These are phyloP conservation scores for Torymus auratus DNA, from an alignment of 2,888 invertebrate species.

Conservation along the genomic window DNA sequence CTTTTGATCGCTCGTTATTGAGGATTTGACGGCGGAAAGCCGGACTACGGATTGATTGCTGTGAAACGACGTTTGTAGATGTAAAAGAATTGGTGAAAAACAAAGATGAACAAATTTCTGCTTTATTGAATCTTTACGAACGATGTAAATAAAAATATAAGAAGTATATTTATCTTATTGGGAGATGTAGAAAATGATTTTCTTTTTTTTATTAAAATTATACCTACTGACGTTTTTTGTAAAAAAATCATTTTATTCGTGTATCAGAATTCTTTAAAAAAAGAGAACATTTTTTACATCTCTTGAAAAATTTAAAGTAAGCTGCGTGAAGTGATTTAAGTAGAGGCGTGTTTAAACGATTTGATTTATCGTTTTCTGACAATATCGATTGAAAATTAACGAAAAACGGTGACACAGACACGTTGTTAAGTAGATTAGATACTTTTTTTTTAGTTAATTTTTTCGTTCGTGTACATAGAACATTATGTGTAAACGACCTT, in stretches of 20 bases:
- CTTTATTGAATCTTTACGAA: background rate
- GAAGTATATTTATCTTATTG: background rate
- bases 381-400: background rate
- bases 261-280: no score
- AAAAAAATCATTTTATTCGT: no score
- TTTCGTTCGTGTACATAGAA: constrained; percentile 33
- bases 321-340: background rate
- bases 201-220: no score
- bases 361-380: no score
- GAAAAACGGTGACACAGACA: background rate
- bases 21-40: background rate
- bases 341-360: background rate
- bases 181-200: background rate
- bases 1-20: constrained; percentile 10
- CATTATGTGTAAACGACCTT: background rate
- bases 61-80: background rate
- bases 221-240: no score
- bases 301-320: constrained; percentile 4
- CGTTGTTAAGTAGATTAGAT: constrained; percentile 16
- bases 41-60: background rate
- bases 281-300: background rate
- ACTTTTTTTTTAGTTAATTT: constrained; percentile 4
- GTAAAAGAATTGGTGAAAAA: background rate
- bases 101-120: background rate
- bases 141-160: constrained; percentile 14